Evolutionary conservation across 2,888 invertebrate species (phyloP), one percentile per base, ranked within the genome.

Genomic region (Congeria kusceri): DNA sequence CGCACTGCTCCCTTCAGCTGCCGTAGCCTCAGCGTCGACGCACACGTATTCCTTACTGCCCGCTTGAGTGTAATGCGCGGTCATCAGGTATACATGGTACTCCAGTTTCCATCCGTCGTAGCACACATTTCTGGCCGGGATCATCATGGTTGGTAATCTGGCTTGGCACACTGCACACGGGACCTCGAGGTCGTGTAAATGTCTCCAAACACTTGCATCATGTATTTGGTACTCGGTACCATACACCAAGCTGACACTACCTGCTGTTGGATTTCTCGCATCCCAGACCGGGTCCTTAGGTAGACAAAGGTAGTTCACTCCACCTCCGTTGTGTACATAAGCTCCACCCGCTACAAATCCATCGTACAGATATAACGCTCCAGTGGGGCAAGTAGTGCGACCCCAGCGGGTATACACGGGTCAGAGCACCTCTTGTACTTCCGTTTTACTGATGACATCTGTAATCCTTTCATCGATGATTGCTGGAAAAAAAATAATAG

Each of bases 151-250:
- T n/a, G 23, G 20, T 53, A 15, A 1, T 9, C 5, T 25, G 25
- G 25, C 53, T 20, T 25, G 53, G 53, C 53, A 53, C 23, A 53
- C 53, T 15, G 53, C 53, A 53, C 53, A 53, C 53, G 53, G 53
- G 25, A 20, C 53, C 23, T 53, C 53, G 2, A n/a, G 23, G 53
- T 53, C 20, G 53, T 18, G 9, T 15, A 53, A 18, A n/a, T 25
- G 20, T 3, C 1, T 53, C 20, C 25, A 25, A 53, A 53, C 11
- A 20, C 9, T 53, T 53, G 53, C 53, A 15, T 18, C 5, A 18
- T 20, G 1, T 53, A 20, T 53, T 18, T 53, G 11, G 25, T 53
- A 53, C 53, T 53, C 53, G 25, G 7, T 25, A 53, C 53, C 53
- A 25, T 53, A 20, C 13, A 53, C 18, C 53, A 7, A 23, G 53